Evolutionary conservation across 1,140 invertebrate species (phyloP).

Genomic region (Brachystomella parvula): DNA sequence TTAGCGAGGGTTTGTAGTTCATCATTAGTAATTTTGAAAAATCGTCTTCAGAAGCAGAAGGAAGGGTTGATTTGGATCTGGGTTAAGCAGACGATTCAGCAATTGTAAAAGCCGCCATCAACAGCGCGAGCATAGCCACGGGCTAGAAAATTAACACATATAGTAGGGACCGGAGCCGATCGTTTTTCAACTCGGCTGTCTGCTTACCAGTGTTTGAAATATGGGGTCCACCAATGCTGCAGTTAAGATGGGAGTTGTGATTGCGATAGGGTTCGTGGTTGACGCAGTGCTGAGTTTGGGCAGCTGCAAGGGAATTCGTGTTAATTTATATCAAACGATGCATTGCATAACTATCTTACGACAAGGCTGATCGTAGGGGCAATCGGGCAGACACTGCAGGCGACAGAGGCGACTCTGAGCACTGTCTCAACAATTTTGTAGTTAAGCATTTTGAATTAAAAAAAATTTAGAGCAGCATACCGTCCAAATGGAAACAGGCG

Average conservation of each 20-base stretch:
- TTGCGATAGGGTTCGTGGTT: slow-evolving; percentile 32
- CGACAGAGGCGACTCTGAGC: slow-evolving; percentile 28
- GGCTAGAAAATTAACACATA: background rate
- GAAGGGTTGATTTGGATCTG: no score
- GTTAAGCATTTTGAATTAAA: slow-evolving; percentile 1
- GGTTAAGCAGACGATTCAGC: no score
- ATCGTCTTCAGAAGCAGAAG: no score
- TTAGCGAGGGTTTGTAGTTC: no score
- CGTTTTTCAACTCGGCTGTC: background rate
- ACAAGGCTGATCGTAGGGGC: background rate
- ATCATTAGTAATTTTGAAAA: no score
- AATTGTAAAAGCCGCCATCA: slow-evolving; percentile 32
- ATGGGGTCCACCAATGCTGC: slow-evolving; percentile 26
- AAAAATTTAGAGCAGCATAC: slow-evolving; percentile 9
- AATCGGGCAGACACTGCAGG: slow-evolving; percentile 28
- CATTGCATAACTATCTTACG: background rate
- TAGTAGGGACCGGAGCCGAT: background rate
- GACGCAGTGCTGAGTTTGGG: slow-evolving; percentile 23
- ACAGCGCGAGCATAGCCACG: slow-evolving; percentile 26
- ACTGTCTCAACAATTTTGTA: slow-evolving; percentile 9
- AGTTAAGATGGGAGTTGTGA: slow-evolving; percentile 25
- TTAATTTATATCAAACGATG: background rate
- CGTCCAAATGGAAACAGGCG: slow-evolving; percentile 35
- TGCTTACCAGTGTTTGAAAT: slow-evolving; percentile 29
- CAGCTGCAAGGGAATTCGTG: background rate